phyloP scores from a whole-genome alignment of 2,113 vertebrate genomes.

The Eidolon helvum region DNA sequence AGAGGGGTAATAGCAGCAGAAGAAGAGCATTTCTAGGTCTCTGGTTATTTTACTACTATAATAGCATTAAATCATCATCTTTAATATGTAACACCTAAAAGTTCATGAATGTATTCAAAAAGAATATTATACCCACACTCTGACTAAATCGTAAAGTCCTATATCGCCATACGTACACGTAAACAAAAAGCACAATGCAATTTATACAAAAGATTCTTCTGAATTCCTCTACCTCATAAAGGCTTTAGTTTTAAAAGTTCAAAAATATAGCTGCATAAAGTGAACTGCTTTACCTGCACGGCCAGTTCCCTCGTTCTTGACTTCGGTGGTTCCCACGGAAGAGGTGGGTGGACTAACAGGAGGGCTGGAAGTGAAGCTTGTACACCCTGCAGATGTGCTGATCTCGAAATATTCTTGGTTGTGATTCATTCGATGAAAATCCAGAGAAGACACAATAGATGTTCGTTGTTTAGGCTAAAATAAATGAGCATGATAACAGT shows the following conservation, averaged over 20 bases:
- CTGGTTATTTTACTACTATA: neutral
- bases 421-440: constrained; percentile 93
- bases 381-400: constrained; percentile 91
- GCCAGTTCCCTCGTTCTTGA: constrained; percentile 86
- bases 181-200: neutral
- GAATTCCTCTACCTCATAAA: neutral
- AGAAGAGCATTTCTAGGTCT: neutral
- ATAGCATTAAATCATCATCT: neutral
- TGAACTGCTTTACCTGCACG: constrained; percentile 82
- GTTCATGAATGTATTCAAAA: neutral
- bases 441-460: constrained; percentile 95
- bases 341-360: constrained; percentile 91
- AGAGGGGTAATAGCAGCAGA: neutral
- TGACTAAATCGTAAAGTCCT: neutral
- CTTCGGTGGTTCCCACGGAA: constrained; percentile 85
- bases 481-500: constrained; percentile 47
- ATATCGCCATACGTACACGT: neutral
- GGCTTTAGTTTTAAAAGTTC: neutral
- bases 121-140: neutral
- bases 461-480: constrained; percentile 95
- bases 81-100: neutral
- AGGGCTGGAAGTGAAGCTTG: constrained; percentile 92
- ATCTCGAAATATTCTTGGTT: constrained; percentile 95
- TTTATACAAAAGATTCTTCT: neutral
- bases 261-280: neutral